phyloP scores from a whole-genome alignment of 2,113 vertebrate species.

The Scopus umbretta region DNA sequence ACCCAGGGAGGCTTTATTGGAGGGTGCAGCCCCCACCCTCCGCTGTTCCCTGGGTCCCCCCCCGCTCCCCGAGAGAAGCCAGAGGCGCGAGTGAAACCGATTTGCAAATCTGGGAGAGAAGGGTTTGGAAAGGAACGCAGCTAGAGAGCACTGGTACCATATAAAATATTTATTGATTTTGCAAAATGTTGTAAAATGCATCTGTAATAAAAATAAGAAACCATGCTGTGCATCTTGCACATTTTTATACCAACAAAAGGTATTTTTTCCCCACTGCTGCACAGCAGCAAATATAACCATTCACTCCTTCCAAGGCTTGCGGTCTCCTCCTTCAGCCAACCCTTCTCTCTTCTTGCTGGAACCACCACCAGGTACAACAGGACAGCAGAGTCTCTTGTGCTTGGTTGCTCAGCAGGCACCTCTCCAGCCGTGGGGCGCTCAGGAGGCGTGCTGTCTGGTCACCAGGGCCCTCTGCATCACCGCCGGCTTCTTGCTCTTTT shows the following conservation, averaged over 20 bases:
- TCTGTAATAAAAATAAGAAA: conserved; percentile 61
- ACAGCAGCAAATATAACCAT: conserved; percentile 71
- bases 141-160: not conserved
- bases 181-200: conserved; percentile 59
- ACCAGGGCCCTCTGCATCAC: conserved; percentile 47
- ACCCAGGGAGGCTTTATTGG: rapidly evolving
- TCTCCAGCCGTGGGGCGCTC: not conserved
- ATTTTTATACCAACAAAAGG: conserved; percentile 52
- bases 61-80: rapidly evolving
- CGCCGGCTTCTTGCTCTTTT: not conserved
- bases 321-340: not conserved
- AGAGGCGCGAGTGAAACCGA: not conserved
- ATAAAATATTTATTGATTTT: conserved; percentile 77
- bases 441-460: conserved; percentile 79
- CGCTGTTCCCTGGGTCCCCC: not conserved
- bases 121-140: not conserved
- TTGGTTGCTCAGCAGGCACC: not conserved
- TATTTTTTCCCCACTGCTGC: conserved; percentile 65
- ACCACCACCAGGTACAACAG: not conserved
- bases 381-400: not conserved
- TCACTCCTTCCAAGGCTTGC: not conserved
- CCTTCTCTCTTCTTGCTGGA: not conserved
- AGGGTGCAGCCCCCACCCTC: no score
- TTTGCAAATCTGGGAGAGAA: not conserved
- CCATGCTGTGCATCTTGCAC: conserved; percentile 10